phyloP scores from a whole-genome alignment of 1,140 invertebrate species.

The Xylocopa sonorina region DNA sequence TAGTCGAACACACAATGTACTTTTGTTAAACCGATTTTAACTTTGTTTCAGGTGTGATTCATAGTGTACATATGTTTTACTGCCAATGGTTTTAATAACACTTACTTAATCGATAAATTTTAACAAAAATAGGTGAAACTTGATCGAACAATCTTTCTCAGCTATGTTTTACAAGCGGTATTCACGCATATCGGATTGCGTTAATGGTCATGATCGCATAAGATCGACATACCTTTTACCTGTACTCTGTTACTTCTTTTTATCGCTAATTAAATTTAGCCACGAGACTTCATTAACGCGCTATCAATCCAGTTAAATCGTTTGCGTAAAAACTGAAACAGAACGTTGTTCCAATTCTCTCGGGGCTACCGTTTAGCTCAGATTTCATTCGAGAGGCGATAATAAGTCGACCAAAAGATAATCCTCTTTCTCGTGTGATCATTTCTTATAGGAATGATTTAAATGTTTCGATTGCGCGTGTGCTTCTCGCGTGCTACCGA shows the following conservation, averaged over 20 bases:
- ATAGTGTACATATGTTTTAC: background rate
- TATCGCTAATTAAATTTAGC: conserved; percentile 10
- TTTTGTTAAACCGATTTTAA: background rate
- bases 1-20: background rate
- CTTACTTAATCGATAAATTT: background rate
- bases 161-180: background rate
- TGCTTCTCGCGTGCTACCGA: conserved; percentile 4
- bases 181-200: background rate
- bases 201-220: background rate
- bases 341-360: background rate
- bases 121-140: background rate
- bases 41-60: background rate
- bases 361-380: background rate
- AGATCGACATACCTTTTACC: background rate
- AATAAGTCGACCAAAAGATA: background rate
- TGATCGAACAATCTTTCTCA: background rate
- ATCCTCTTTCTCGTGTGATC: background rate
- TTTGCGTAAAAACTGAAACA: background rate
- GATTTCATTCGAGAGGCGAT: background rate
- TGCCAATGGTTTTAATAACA: background rate
- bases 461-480: background rate
- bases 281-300: background rate
- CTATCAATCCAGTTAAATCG: background rate
- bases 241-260: background rate
- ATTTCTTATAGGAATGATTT: background rate